Evolutionary conservation across 2,888 invertebrate genomes (phyloP).

Genomic region (Abscondita cerata): DNA sequence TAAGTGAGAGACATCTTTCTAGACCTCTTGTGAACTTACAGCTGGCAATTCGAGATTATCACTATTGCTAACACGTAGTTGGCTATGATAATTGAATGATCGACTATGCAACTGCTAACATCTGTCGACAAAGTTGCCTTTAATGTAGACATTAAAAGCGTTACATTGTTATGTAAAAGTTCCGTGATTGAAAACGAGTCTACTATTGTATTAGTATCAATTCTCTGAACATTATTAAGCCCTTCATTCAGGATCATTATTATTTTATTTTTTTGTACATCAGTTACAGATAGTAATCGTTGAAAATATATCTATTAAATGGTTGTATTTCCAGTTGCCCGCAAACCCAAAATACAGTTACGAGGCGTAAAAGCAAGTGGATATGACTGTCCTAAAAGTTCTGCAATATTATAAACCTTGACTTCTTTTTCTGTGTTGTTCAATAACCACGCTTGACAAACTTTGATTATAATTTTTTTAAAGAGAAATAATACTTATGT

Average conservation of each 20-base stretch:
- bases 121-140: no score
- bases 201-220: not conserved
- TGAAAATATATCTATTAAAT: conserved; percentile 21
- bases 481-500: conserved; percentile 15
- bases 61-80: no score
- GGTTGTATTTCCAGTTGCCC: conserved; percentile 17
- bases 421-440: conserved; percentile 23
- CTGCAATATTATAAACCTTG: conserved; percentile 19
- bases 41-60: no score
- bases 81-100: no score
- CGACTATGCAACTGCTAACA: no score
- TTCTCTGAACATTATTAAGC: no score
- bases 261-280: conserved; percentile 1
- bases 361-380: conserved; percentile 19
- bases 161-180: no score
- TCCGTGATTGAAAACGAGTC: no score
- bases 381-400: conserved; percentile 18
- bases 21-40: no score
- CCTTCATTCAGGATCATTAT: not conserved
- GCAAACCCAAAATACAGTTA: conserved; percentile 14
- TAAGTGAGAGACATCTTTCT: no score
- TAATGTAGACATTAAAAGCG: no score
- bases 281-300: conserved; percentile 14
- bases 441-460: conserved; percentile 14
- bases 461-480: conserved; percentile 9